Percentiles rank a stretch among this genome's conserved stretches.
phyloP scores from a whole-genome alignment of 1,140 invertebrate genomes.

The Nasonia vitripennis region DNA sequence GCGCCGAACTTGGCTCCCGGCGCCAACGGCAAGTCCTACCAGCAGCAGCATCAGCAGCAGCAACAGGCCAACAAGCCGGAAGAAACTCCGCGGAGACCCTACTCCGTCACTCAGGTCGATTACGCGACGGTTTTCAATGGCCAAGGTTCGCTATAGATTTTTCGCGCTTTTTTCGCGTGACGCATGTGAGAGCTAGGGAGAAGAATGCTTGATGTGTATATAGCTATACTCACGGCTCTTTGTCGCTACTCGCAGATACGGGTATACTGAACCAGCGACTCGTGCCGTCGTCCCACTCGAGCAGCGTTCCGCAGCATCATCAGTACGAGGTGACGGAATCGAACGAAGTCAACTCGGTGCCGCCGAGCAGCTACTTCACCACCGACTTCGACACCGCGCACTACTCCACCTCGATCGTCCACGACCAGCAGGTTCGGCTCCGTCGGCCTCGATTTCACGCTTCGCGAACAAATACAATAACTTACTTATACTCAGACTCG shows the following conservation, averaged over 20 bases:
- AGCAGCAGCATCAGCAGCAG: conserved; percentile 14
- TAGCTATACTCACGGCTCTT: neutral
- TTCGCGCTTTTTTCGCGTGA: neutral
- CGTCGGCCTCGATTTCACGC: too few relatives aligned
- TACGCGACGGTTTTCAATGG: conserved; percentile 53
- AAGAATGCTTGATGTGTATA: neutral
- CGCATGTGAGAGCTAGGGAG: too few relatives aligned
- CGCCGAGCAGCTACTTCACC: conserved; percentile 56
- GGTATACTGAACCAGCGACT: conserved; percentile 50
- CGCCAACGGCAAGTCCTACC: conserved; percentile 61
- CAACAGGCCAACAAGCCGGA: conserved; percentile 31
- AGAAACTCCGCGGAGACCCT: conserved; percentile 44
- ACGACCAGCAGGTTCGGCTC: conserved; percentile 55
- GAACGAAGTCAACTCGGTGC: conserved; percentile 58
- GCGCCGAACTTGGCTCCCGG: conserved; percentile 83
- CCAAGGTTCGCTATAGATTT: conserved; percentile 49
- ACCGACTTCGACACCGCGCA: conserved; percentile 61
- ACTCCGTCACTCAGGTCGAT: conserved; percentile 48
- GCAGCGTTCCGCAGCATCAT: conserved; percentile 53
- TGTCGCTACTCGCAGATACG: neutral
- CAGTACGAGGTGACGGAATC: conserved; percentile 68
- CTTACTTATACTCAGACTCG: neutral
- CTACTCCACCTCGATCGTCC: conserved; percentile 57
- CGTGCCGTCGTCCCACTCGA: conserved; percentile 51
- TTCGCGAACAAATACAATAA: too few relatives aligned